Percentiles rank a stretch among this genome's conserved stretches.
Conservation (phyloP, 1,140 invertebrate species). For the Sinonovacula constricta region DNA sequence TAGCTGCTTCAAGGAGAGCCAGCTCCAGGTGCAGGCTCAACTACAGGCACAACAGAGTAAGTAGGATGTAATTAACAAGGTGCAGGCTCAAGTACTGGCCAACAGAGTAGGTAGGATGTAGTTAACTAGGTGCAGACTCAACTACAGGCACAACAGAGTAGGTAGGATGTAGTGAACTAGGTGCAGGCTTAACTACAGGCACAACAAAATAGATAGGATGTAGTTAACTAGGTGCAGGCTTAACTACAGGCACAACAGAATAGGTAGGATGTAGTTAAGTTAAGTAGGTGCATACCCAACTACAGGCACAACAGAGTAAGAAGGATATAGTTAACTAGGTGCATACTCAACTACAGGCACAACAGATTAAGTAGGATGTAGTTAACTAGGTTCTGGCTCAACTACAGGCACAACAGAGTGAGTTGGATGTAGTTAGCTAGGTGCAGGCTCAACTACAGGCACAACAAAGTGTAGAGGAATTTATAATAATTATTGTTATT, state of each 20-base stretch:
- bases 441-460: neutral
- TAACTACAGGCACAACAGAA: neutral
- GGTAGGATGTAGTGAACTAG: neutral
- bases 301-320: neutral
- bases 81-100: too few relatives aligned
- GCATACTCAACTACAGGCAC: neutral
- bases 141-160: neutral
- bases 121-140: too few relatives aligned
- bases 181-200: neutral
- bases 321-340: neutral
- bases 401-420: neutral
- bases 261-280: neutral
- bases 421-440: neutral
- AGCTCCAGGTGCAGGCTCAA: conserved; percentile 80
- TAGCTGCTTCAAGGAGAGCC: conserved; percentile 90
- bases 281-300: too few relatives aligned
- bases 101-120: conserved; percentile 57
- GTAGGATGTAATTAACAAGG: conserved; percentile 24
- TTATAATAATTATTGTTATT: too few relatives aligned
- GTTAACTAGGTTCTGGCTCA: neutral
- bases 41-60: too few relatives aligned
- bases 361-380: neutral
- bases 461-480: neutral
- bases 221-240: neutral
- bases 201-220: neutral